Evolutionary conservation across 2,113 vertebrate genomes (phyloP).

Genomic region (Formicarius rufipectus): DNA sequence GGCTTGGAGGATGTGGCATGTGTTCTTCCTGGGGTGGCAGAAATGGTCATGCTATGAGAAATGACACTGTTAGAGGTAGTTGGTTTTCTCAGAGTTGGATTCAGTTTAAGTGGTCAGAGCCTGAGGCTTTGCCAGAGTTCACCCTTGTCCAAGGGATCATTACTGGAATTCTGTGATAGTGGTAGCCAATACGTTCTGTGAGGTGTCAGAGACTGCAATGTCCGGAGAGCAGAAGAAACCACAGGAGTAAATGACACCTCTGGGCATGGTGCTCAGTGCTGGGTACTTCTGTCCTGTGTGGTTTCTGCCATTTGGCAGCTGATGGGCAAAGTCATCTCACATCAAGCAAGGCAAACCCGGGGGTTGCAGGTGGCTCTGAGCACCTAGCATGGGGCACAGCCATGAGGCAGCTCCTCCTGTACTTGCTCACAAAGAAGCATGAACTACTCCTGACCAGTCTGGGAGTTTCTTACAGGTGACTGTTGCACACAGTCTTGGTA

Average conservation of each 20-base stretch:
- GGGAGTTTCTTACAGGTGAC: background rate
- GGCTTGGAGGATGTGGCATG: background rate
- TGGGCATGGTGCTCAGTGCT: background rate
- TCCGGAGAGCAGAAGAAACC: background rate
- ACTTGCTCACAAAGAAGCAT: fast-evolving
- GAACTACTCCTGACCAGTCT: background rate
- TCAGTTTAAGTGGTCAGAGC: background rate
- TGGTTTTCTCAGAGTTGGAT: background rate
- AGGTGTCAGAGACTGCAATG: background rate
- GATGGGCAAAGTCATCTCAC: background rate
- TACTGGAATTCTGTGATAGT: background rate
- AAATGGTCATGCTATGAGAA: background rate
- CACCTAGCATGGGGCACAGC: background rate
- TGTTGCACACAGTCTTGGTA: background rate
- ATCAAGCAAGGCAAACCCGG: background rate
- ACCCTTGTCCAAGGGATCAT: background rate
- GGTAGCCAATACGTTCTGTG: background rate
- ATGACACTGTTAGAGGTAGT: background rate
- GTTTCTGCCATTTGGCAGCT: background rate
- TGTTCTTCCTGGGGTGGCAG: background rate
- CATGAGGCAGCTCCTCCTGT: background rate
- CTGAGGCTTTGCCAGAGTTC: background rate
- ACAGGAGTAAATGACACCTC: fast-evolving
- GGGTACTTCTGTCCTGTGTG: fast-evolving
- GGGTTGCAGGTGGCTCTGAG: background rate